phyloP scores from a whole-genome alignment of 92 coral and sea anemone species.

The Zoanthus gigantus region DNA sequence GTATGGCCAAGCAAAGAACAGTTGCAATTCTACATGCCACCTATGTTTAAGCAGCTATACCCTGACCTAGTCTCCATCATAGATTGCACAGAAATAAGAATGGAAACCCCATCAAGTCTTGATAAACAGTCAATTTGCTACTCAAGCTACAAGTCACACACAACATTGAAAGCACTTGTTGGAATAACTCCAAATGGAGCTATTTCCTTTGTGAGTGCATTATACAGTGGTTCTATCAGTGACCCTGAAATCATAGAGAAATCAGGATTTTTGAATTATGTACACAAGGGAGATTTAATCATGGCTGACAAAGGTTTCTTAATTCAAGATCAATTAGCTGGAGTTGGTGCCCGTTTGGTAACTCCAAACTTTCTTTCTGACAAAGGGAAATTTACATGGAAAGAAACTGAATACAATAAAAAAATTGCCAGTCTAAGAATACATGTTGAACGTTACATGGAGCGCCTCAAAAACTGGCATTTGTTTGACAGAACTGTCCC shows the following conservation, averaged over 20 bases:
- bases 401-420: slow-evolving; percentile 64
- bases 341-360: slow-evolving; percentile 59
- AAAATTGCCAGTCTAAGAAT: slow-evolving; percentile 63
- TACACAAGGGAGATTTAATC: slow-evolving; percentile 26
- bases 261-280: slow-evolving; percentile 23
- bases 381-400: slow-evolving; percentile 49
- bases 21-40: slow-evolving; percentile 18
- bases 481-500: slow-evolving; percentile 70
- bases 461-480: slow-evolving; percentile 72
- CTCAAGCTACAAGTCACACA: slow-evolving; percentile 31
- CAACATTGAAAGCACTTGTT: slow-evolving; percentile 38
- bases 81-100: slow-evolving; percentile 42
- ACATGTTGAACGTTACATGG: slow-evolving; percentile 71
- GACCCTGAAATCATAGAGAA: slow-evolving; percentile 24
- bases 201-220: slow-evolving; percentile 26
- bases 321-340: slow-evolving; percentile 63
- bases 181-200: slow-evolving; percentile 52
- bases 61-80: slow-evolving; percentile 33
- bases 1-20: slow-evolving; percentile 29
- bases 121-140: slow-evolving; percentile 41
- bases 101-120: slow-evolving; percentile 47
- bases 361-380: slow-evolving; percentile 44
- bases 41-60: slow-evolving; percentile 2
- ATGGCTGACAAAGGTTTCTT: slow-evolving; percentile 68
- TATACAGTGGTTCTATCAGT: slow-evolving; percentile 26